Evolutionary conservation across 2,888 invertebrate species (phyloP), one percentile per base, ranked within the genome.

Genomic region (Cetonia aurata): DNA sequence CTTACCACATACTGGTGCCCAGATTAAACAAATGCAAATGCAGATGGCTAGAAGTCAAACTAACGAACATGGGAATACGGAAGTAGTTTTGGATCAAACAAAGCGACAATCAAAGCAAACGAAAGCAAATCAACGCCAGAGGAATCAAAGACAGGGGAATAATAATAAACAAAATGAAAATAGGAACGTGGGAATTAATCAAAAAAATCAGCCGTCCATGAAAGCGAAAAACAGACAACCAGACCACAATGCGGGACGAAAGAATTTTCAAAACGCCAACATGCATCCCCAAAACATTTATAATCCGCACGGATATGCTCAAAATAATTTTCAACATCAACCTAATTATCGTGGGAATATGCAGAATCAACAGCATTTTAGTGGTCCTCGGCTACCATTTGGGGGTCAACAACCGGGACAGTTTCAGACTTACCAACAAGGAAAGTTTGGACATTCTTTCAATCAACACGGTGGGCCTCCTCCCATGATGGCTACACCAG

Each of bases 31-130:
- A 19, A 60, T 77, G 13, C 74, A 73, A 48, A n/a, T 19, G 2
- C 69, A 70, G 3, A 75, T 74, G 44, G 37, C 15, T 8, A 17
- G 25, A n/a, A 71, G 44, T 17, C 65, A 59, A 19, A 19, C 56
- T 8, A 65, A 17, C 3, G 81, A 82, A 37, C 81, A 82, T 44
- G 52, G 71, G 9, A 71, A 70, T 33, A 72, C 67, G 9, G 72
- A 70, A 59, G 31, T 65, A 46, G 76, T 71, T 0, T 48, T 71
- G 31, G 53, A 59, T 1, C 25, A 41, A 4, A 12, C n/a, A 8
- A 53, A 9, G 2, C 25, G 13, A 13, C 55, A 44, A 10, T 13
- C 13, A 25, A 15, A 62, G 44, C 31, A 41, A 13, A 48, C 57
- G 25, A 25, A 31, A 48, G 13, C 3, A 15, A 31, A 33, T 6